These are phyloP conservation scores for Protosalanx chinensis DNA, from an alignment of 2,797 vertebrate species.

Conservation along the genomic window DNA sequence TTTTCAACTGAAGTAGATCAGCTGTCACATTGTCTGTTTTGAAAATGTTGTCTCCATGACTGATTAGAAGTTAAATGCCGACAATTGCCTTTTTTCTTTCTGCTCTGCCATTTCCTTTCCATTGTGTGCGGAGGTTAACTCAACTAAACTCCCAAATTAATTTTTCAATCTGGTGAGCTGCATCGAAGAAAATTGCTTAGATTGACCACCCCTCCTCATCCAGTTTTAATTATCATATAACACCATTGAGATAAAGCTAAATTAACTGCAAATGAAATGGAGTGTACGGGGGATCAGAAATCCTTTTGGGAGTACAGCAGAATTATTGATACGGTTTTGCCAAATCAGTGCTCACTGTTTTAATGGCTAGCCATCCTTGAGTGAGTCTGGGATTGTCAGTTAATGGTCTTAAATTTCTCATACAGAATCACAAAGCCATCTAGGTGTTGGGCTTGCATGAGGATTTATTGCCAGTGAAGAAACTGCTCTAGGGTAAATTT, in stretches of 20 bases:
- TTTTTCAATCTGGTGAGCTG: slow-evolving; percentile 8
- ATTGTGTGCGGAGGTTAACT: neutral
- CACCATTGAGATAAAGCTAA: slow-evolving; percentile 12
- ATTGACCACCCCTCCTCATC: neutral
- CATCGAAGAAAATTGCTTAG: slow-evolving; percentile 9
- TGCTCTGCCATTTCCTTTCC: neutral
- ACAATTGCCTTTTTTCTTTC: neutral
- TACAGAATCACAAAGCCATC: slow-evolving; percentile 26
- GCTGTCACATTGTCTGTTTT: neutral
- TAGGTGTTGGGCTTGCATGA: slow-evolving; percentile 40
- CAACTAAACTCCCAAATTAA: neutral
- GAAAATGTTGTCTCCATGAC: neutral
- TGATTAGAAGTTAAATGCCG: slow-evolving; percentile 6
- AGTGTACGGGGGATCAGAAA: slow-evolving; percentile 1
- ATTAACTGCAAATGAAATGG: slow-evolving; percentile 33
- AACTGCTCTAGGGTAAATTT: slow-evolving; percentile 44
- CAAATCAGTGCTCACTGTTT: slow-evolving; percentile 27
- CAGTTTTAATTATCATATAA: slow-evolving; percentile 22
- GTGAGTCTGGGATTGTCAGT: slow-evolving; percentile 37
- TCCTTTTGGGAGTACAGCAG: slow-evolving; percentile 26
- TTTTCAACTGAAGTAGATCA: no score
- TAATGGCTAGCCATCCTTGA: slow-evolving; percentile 32
- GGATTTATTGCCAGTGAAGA: slow-evolving; percentile 36
- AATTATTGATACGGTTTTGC: slow-evolving; percentile 38
- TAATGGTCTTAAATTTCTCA: slow-evolving; percentile 39